Conservation (phyloP, 2,888 invertebrate genomes). For the Sarcophaga caerulescens region DNA sequence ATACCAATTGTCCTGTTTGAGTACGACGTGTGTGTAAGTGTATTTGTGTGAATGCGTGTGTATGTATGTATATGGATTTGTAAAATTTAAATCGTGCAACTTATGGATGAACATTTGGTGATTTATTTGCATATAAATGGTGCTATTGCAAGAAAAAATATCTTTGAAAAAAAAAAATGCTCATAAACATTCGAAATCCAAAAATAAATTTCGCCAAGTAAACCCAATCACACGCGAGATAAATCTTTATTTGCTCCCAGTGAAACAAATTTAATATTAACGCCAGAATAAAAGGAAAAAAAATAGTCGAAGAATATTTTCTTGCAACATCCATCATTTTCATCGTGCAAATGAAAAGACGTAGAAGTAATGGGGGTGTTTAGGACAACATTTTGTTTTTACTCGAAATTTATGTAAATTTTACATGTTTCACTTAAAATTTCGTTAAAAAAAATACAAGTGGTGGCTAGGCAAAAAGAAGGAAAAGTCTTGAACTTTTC, state of each 20-base stretch:
- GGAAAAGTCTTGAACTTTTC: slow-evolving; percentile 14
- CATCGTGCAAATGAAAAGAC: not conserved
- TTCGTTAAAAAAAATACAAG: not conserved
- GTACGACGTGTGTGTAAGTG: not conserved
- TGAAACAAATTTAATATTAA: not conserved
- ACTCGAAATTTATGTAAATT: slow-evolving; percentile 79
- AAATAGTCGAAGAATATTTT: not conserved
- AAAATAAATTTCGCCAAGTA: slow-evolving; percentile 51
- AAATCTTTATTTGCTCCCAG: slow-evolving; percentile 14
- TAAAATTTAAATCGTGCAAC: slow-evolving; percentile 66
- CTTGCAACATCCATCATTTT: not conserved
- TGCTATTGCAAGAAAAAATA: slow-evolving; percentile 63
- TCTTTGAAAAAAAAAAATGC: slow-evolving; percentile 19
- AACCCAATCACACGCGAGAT: slow-evolving; percentile 29
- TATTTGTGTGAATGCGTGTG: not conserved
- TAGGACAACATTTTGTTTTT: slow-evolving; percentile 75
- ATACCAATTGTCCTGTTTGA: not conserved
- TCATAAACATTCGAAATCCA: slow-evolving; percentile 53
- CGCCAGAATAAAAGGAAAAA: not conserved
- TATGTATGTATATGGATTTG: slow-evolving; percentile 19
- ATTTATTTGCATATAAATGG: slow-evolving; percentile 79
- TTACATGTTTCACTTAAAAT: slow-evolving; percentile 72
- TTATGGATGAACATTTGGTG: slow-evolving; percentile 71
- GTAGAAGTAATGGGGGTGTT: not conserved
- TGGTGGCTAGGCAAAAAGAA: not conserved